A percentile compares a stretch with the other conserved stretches of the same genome.
Evolutionary conservation across 2,888 invertebrate genomes (phyloP).

Genomic region (Cryptosula pallasiana): DNA sequence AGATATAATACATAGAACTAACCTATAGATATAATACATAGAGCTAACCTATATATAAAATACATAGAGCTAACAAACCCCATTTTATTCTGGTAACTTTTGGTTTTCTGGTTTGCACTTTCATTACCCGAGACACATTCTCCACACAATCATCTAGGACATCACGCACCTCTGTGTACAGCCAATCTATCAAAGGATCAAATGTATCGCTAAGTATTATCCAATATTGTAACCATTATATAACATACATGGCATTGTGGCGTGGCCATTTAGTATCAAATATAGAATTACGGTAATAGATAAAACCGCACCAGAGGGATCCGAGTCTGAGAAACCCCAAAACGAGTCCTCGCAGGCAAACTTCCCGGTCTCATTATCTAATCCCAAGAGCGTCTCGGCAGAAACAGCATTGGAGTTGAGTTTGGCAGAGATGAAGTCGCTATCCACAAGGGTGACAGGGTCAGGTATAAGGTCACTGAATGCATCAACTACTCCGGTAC

Average conservation of each 20-base stretch:
- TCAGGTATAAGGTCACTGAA: background rate
- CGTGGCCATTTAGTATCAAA: too few relatives aligned
- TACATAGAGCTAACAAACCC: background rate
- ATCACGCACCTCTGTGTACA: conserved; percentile 1
- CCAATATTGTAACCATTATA: conserved; percentile 2
- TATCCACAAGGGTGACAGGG: background rate
- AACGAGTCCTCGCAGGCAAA: background rate
- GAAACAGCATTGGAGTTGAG: background rate
- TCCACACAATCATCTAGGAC: conserved; percentile 3
- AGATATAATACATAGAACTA: too few relatives aligned
- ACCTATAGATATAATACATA: too few relatives aligned
- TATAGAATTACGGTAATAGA: too few relatives aligned
- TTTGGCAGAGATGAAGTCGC: background rate
- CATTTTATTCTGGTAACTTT: background rate
- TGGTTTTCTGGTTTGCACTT: background rate
- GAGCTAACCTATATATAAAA: too few relatives aligned
- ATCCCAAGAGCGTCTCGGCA: background rate
- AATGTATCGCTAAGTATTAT: too few relatives aligned
- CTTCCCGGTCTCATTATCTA: background rate
- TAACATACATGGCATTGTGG: too few relatives aligned
- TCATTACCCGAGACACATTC: background rate
- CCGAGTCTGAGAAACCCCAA: conserved; percentile 1
- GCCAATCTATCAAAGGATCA: background rate
- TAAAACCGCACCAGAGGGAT: conserved; percentile 11
- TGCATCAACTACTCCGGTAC: background rate